Evolutionary conservation across 2,797 vertebrate genomes (phyloP), one percentile per base, ranked within the genome.

Genomic region (Champsocephalus gunnari): DNA sequence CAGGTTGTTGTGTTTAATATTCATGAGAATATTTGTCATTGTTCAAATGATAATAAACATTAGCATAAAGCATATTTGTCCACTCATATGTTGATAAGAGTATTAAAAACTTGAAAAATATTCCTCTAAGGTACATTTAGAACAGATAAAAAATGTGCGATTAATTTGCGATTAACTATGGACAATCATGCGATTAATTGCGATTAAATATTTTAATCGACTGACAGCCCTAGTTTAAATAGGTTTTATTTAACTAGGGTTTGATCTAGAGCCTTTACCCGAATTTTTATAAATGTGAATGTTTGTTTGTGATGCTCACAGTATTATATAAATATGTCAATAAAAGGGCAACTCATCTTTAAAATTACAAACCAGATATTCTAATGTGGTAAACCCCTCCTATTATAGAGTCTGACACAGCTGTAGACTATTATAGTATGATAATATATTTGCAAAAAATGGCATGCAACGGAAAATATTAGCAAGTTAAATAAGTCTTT

Each of bases 381-480:
- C 1, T 47, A 38, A 41, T 12, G 19, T 34, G 28, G 17, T 19
- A 51, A 38, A 38, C 10, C 28, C 9, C 1, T 28, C 55, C 11
- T 38, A 34, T 19, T 24, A 54, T 32, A 11, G 17, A 17, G 11
- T 17, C 9, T 19, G 1, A n/a, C 11, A 19, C 12, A 51, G 34
- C 34, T 38, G 7, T 38, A 38, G 34, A 38, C 34, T 38, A 38
- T 38, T 51, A 51, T 51, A 51, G 10, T 5, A 12, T 28, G 28
- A 28, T 28, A 5, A 28, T 12, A 53, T 48, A 49, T 49, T 16
- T 48, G 3, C 6, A 16, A 49, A 38, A 38, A 38, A 38, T 7
- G 8, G 7, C 34, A 38, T 59, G 12, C 58, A 64, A 24, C 17
- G 65, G 34, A 65, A 66, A 68, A 56, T 48, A 60, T 51, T 8